Percentiles rank a stretch among this genome's conserved stretches.
phyloP scores from a whole-genome alignment of 2,888 invertebrate species.

The Omphaloscelis lunosa region DNA sequence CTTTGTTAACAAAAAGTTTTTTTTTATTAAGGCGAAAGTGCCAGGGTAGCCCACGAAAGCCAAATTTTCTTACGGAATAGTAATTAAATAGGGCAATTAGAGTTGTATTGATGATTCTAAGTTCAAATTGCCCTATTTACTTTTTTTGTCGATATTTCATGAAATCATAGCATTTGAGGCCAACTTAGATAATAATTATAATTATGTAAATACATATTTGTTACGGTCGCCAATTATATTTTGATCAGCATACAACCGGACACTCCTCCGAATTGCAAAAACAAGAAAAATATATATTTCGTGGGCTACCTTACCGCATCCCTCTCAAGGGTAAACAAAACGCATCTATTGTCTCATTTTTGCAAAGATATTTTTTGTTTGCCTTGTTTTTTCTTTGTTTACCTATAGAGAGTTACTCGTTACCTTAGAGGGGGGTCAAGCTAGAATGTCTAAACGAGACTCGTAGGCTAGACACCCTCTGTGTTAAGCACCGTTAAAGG shows the following conservation, averaged over 20 bases:
- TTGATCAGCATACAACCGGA: too few relatives aligned
- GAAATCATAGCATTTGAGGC: background rate
- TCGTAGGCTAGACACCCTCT: background rate
- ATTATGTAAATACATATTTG: too few relatives aligned
- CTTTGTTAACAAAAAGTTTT: conserved; percentile 62
- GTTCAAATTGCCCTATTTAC: too few relatives aligned
- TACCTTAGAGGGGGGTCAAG: background rate
- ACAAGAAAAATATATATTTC: background rate
- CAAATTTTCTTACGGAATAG: background rate
- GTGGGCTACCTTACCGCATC: too few relatives aligned
- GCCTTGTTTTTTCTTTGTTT: background rate
- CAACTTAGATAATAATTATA: too few relatives aligned
- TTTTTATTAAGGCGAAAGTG: background rate
- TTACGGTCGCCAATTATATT: too few relatives aligned
- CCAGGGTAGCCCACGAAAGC: background rate
- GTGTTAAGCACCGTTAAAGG: background rate
- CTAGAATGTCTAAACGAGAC: background rate
- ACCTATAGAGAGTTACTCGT: background rate
- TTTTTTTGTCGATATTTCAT: too few relatives aligned
- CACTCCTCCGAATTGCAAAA: background rate
- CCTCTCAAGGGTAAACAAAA: background rate
- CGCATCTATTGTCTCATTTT: background rate
- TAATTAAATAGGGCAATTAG: too few relatives aligned
- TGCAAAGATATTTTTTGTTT: background rate
- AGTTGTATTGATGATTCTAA: too few relatives aligned